Evolutionary conservation across 1,140 invertebrate genomes (phyloP), one percentile per base, ranked within the genome.

Genomic region (Anadara kagoshimensis): DNA sequence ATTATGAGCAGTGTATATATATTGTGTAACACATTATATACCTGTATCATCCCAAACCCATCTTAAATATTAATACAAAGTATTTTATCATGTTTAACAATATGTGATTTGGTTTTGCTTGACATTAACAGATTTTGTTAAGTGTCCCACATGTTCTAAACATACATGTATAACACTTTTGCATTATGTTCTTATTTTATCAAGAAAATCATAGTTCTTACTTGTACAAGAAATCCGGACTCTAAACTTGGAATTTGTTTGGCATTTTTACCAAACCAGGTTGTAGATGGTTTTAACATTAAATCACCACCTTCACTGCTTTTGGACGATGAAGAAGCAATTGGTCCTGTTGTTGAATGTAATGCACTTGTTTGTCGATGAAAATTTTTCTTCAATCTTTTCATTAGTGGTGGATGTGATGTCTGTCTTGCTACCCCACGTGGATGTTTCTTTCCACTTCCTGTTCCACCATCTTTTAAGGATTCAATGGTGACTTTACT

Each of bases 191-290:
- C n/a, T n/a, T n/a, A n/a, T n/a, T n/a, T 36, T 36, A 3, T 36
- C 47, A 51, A 18, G 4, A 4, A 4, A 36, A 58, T 36, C 29
- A 41, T 49, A 57, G 22, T 54, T 56, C 53, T 24, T 65, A 80
- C 81, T 75, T 78, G 75, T 26, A 79, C 75, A 41, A 82, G 71
- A 54, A 82, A 82, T 2, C 80, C 82, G 47, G 74, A 26, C 45
- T 79, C 75, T 43, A 76, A 68, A 57, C 65, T 59, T 4, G 80
- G 80, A 41, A 76, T 54, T 59, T 72, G 45, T 64, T 82, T 83
- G 3, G 77, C 75, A 53, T 78, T 76, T 71, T 65, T 75, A 43
- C 73, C 73, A 57, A 69, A 69, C 73, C 73, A 75, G 1, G 66
- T 26, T 4, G 73, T 69, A 24, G 73, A 69, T 16, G 67, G 59